Base-by-base conservation (phyloP, 2,113 vertebrate species). In the Monopterus albus region DNA sequence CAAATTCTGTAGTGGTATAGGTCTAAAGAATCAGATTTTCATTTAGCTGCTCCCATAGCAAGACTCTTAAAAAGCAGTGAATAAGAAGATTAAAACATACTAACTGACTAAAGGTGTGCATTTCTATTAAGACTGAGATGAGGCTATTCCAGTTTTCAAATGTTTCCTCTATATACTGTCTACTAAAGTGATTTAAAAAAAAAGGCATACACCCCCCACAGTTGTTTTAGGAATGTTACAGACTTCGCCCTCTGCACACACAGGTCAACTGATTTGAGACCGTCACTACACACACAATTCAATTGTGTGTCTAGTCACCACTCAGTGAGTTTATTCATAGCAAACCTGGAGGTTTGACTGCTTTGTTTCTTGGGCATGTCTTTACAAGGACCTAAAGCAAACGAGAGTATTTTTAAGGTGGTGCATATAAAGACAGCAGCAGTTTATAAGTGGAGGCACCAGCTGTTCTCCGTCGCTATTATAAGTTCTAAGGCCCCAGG, bases 391-490 rank as follows among this genome's bases (percentile, higher is more conserved):
- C 5, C 17, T 61, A 7, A n/a, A 7, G 31, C 1, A 11, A 61
- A 82, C 9, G n/a, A n/a, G n/a, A n/a, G n/a, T 78, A 13, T 78
- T 69, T 79, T 42, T 5, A 26, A 35, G 39, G 45, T 33, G n/a
- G 14, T 28, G 15, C 61, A 28, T 58, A 23, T 65, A 75, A 78
- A 84, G 31, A 69, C 5, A 67, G 55, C 12, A 50, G n/a, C n/a
- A 59, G 51, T 66, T 57, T 47, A 56, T 43, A 9, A n/a, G 13
- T 11, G 8, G 13, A 39, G 14, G n/a, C 68, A 35, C 7, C 80
- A 86, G 61, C 73, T 89, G 87, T 59, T 84, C 21, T 65, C 18
- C 51, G 50, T 39, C 49, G 62, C 40, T 68, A 51, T 76, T 68
- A 38, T 47, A 20, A 70, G 33, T 33, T 39, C 26, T 8, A 18